A percentile compares a stretch with the other conserved stretches of the same genome.
phyloP scores from a whole-genome alignment of 2,888 invertebrate species.

The Dicyrtoma fusca region DNA sequence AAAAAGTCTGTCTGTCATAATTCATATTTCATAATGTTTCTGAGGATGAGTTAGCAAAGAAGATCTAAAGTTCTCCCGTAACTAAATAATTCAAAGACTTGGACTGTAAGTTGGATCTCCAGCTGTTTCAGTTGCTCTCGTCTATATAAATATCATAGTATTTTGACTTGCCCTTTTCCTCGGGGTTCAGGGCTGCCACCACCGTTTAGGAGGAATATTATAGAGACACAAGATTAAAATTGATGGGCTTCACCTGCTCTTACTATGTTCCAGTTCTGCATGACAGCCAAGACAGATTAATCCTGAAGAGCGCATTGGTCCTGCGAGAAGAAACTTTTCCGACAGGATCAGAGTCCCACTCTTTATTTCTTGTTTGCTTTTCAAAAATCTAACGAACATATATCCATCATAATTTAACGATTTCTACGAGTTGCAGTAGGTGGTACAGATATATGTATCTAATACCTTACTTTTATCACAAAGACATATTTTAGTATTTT shows the following conservation, averaged over 20 bases:
- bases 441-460: not conserved
- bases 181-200: not conserved
- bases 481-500: not conserved
- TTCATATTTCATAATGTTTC: too few species aligned
- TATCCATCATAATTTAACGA: too few species aligned
- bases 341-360: conserved; percentile 47
- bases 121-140: too few species aligned
- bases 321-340: conserved; percentile 57
- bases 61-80: too few species aligned
- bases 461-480: not conserved
- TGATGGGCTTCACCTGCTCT: conserved; percentile 37
- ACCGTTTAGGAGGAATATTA: not conserved
- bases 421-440: not conserved
- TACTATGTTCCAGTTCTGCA: conserved; percentile 60
- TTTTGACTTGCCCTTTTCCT: too few species aligned
- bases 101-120: too few species aligned
- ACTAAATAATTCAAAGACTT: too few species aligned
- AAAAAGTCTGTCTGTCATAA: too few species aligned
- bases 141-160: too few species aligned
- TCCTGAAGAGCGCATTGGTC: conserved; percentile 54
- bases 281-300: conserved; percentile 57
- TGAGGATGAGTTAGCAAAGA: too few species aligned
- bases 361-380: conserved; percentile 38
- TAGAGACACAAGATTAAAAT: not conserved
- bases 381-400: conserved; percentile 40